A percentile compares a stretch with the other conserved stretches of the same genome.
Evolutionary conservation across 1,140 invertebrate species (phyloP).

Genomic region (Aphelenchoides avenae): DNA sequence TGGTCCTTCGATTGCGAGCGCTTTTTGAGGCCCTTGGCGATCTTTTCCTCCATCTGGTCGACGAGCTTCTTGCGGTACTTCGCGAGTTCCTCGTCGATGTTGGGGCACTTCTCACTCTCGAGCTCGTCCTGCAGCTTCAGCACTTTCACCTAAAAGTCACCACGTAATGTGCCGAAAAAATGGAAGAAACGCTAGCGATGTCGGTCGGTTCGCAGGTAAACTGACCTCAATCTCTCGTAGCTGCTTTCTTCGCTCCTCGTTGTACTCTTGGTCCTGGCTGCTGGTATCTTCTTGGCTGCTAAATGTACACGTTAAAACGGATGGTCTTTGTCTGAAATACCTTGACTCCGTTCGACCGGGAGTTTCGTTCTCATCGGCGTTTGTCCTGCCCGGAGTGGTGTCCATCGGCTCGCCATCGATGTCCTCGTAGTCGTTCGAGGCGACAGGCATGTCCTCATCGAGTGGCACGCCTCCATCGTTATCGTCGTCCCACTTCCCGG

Average conservation of each 20-base stretch:
- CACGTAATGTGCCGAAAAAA: too few species aligned
- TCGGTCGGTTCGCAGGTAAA: too few species aligned
- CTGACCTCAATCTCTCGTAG: slow-evolving; percentile 54
- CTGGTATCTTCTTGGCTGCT: neutral
- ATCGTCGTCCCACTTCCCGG: slow-evolving; percentile 25
- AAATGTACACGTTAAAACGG: neutral
- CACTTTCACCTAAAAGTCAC: slow-evolving; percentile 48
- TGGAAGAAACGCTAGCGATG: too few species aligned
- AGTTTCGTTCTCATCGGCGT: slow-evolving; percentile 2
- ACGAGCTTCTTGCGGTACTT: slow-evolving; percentile 38
- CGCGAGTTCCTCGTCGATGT: slow-evolving; percentile 37
- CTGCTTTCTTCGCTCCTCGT: slow-evolving; percentile 47
- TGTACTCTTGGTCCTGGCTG: slow-evolving; percentile 3
- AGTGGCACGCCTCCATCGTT: neutral
- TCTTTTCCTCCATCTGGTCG: slow-evolving; percentile 43
- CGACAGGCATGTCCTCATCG: slow-evolving; percentile 8
- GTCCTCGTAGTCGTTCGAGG: neutral
- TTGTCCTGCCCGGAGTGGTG: neutral
- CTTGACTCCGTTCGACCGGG: neutral
- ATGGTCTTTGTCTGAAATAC: too few species aligned
- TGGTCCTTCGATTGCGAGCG: too few species aligned
- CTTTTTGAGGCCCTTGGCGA: too few species aligned
- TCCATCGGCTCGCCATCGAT: slow-evolving; percentile 4
- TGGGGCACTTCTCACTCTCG: slow-evolving; percentile 35
- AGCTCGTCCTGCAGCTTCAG: slow-evolving; percentile 53